These are phyloP conservation scores for Trachythela sp. DNA, from an alignment of 64 coral and sea anemone species.

Conservation along the genomic window DNA sequence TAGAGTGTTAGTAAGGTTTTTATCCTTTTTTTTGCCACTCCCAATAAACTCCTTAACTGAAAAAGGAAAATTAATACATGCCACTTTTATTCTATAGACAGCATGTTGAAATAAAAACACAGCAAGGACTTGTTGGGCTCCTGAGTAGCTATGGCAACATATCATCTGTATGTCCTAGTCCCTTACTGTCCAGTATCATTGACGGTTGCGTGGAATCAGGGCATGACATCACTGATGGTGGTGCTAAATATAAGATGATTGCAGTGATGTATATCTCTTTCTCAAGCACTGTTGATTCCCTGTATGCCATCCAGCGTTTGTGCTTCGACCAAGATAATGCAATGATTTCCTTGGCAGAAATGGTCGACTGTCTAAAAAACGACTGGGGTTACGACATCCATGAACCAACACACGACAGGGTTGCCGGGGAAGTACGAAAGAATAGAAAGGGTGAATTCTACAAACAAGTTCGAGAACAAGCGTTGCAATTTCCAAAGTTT, in stretches of 20 bases:
- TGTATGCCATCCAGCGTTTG: constrained; percentile 74
- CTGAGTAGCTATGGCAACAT: constrained; percentile 75
- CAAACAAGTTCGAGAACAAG: constrained; percentile 59
- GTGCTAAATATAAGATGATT: constrained; percentile 60
- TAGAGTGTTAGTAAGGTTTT: too few species aligned
- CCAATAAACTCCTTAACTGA: too few species aligned
- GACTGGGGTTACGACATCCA: constrained; percentile 67
- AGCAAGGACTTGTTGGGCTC: constrained; percentile 44
- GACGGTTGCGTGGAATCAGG: constrained; percentile 69
- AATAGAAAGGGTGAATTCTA: constrained; percentile 55
- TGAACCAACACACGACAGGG: constrained; percentile 59
- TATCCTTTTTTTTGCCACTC: too few species aligned
- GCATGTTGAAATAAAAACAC: constrained; percentile 51
- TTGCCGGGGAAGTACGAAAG: constrained; percentile 48
- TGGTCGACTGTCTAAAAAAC: constrained; percentile 63
- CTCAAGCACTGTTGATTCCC: constrained; percentile 53
- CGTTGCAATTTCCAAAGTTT: constrained; percentile 64
- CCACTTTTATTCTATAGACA: constrained; percentile 37
- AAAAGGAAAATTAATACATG: background rate
- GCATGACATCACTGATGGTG: constrained; percentile 69
- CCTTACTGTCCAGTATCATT: constrained; percentile 67
- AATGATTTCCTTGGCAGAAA: constrained; percentile 45
- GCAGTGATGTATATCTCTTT: constrained; percentile 54
- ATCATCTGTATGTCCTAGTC: constrained; percentile 56
- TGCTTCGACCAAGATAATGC: constrained; percentile 69